These are phyloP conservation scores for Collichthys lucidus DNA, from an alignment of 2,113 vertebrate species.

Conservation along the genomic window DNA sequence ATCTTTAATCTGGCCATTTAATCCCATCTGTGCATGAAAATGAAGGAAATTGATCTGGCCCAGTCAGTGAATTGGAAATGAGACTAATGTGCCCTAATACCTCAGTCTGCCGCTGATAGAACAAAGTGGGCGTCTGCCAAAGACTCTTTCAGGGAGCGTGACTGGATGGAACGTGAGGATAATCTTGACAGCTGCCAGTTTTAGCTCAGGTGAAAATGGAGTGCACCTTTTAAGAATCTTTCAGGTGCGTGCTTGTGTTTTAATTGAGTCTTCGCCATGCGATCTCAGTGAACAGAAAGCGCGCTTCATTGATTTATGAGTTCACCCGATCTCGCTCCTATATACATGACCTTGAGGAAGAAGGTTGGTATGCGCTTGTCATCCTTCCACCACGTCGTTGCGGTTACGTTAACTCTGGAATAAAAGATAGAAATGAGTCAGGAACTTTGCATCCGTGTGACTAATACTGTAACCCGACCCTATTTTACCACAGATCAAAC, in stretches of 20 bases:
- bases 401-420: not conserved
- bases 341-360: conserved; percentile 7
- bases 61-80: conserved; percentile 73
- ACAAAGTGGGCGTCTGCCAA: conserved; percentile 67
- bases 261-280: conserved; percentile 46
- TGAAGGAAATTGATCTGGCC: conserved; percentile 65
- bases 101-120: conserved; percentile 60
- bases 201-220: conserved; percentile 55
- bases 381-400: not conserved
- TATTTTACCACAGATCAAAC: conserved; percentile 28
- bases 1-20: conserved; percentile 77
- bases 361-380: conserved; percentile 17
- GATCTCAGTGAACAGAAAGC: conserved; percentile 45
- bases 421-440: not conserved
- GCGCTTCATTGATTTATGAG: conserved; percentile 50
- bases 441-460: not conserved
- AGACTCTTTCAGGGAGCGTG: conserved; percentile 63
- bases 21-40: conserved; percentile 72
- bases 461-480: conserved; percentile 3
- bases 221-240: conserved; percentile 23
- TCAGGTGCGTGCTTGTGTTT: conserved; percentile 38
- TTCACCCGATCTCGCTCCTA: conserved; percentile 36
- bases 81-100: conserved; percentile 73
- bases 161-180: conserved; percentile 46
- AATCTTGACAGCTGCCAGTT: conserved; percentile 65